These are phyloP conservation scores for Cecidostiba fungosa DNA, from an alignment of 2,888 invertebrate genomes.

Conservation along the genomic window DNA sequence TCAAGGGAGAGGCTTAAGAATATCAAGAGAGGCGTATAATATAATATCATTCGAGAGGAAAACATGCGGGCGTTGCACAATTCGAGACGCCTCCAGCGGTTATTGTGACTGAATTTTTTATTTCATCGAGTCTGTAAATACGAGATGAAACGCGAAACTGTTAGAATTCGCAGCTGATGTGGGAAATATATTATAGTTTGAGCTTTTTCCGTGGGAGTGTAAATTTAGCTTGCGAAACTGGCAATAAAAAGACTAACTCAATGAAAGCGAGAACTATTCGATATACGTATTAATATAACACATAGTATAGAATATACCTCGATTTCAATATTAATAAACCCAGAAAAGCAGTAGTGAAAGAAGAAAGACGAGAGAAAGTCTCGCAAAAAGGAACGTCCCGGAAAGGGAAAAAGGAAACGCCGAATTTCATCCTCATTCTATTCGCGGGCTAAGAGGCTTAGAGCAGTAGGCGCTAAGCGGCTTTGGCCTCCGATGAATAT, in stretches of 20 bases:
- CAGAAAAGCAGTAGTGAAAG: not conserved
- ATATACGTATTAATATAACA: not conserved
- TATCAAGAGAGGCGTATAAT: not conserved
- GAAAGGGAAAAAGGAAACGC: conserved; percentile 39
- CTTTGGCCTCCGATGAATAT: conserved; percentile 64
- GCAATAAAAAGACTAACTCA: too few relatives aligned
- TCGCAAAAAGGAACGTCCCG: not conserved
- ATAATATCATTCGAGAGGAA: not conserved
- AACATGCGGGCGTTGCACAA: conserved; percentile 10
- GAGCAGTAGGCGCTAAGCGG: conserved; percentile 71
- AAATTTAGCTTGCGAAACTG: not conserved
- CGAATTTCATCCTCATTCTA: conserved; percentile 70
- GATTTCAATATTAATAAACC: conserved; percentile 29
- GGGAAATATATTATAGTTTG: not conserved
- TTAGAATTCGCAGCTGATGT: not conserved
- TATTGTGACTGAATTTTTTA: not conserved
- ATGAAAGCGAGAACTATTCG: too few relatives aligned
- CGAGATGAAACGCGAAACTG: conserved; percentile 1
- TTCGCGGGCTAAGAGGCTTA: conserved; percentile 68
- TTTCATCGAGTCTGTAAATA: not conserved
- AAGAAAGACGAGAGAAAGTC: not conserved
- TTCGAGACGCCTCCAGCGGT: not conserved
- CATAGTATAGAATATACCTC: not conserved
- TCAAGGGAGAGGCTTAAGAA: conserved; percentile 37
- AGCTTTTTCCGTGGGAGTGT: not conserved